Evolutionary conservation across 2,888 invertebrate genomes (phyloP).

Genomic region (Bellardia pandia): DNA sequence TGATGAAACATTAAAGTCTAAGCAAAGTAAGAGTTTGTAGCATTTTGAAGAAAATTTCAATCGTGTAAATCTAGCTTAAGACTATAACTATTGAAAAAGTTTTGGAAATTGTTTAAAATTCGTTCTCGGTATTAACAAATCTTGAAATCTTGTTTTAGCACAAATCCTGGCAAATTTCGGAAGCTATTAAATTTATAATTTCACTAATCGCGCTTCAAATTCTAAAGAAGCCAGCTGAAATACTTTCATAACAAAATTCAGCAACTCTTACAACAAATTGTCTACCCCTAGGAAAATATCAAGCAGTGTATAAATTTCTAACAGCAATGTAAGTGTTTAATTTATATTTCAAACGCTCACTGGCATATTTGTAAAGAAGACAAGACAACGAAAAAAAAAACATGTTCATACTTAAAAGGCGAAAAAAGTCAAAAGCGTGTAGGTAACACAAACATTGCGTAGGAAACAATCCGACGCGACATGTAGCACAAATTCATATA

Average conservation of each 20-base stretch:
- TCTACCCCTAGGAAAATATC: slow-evolving; percentile 11
- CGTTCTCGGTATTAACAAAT: no score
- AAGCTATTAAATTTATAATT: no score
- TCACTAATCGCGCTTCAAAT: no score
- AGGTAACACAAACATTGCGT: slow-evolving; percentile 71
- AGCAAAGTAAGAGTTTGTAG: no score
- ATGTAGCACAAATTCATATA: slow-evolving; percentile 51
- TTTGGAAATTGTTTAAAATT: no score
- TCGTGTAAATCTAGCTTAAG: no score
- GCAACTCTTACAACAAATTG: not conserved
- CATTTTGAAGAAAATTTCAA: no score
- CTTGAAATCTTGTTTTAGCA: no score
- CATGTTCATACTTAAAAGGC: slow-evolving; percentile 66
- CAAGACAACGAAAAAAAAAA: slow-evolving; percentile 24
- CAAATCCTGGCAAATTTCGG: no score
- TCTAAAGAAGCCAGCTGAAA: not conserved
- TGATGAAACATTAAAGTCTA: no score
- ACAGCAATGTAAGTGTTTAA: slow-evolving; percentile 16
- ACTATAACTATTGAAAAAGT: no score
- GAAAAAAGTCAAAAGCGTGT: slow-evolving; percentile 65
- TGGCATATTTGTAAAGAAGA: slow-evolving; percentile 33
- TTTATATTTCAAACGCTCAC: slow-evolving; percentile 45
- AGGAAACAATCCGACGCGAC: slow-evolving; percentile 70
- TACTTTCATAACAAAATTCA: not conserved
- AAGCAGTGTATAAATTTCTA: slow-evolving; percentile 20